Conservation (phyloP, 2,888 invertebrate genomes). For the Harpalus rubripes region DNA sequence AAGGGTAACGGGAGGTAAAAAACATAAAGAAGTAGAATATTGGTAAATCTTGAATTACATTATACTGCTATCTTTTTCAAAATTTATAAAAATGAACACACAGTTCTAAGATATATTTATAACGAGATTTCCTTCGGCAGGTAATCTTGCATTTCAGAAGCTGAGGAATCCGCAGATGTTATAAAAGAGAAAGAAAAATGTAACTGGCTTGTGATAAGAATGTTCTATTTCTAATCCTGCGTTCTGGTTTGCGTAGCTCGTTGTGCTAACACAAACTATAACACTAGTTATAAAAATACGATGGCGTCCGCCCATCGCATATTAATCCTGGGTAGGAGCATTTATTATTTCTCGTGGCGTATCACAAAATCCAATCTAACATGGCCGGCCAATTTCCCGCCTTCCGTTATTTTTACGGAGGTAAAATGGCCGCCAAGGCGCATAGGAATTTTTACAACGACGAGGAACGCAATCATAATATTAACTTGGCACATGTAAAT, state of each 20-base stretch:
- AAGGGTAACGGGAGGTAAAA: too few relatives aligned
- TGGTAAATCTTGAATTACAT: too few relatives aligned
- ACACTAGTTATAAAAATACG: slow-evolving; percentile 24
- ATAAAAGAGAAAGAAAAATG: not conserved
- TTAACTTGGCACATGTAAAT: slow-evolving; percentile 65
- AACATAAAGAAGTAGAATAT: too few relatives aligned
- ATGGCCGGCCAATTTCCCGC: slow-evolving; percentile 65
- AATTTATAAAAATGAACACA: too few relatives aligned
- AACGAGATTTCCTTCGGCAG: not conserved
- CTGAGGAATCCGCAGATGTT: not conserved
- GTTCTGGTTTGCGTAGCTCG: not conserved
- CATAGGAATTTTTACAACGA: slow-evolving; percentile 45
- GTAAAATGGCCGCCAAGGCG: slow-evolving; percentile 49
- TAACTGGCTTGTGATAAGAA: not conserved
- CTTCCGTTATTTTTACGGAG: slow-evolving; percentile 58
- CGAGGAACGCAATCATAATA: slow-evolving; percentile 61
- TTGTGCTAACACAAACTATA: not conserved
- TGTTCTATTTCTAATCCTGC: not conserved
- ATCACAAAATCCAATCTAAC: slow-evolving; percentile 67
- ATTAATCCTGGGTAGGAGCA: slow-evolving; percentile 37
- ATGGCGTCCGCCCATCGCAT: slow-evolving; percentile 57
- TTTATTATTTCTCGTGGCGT: slow-evolving; percentile 65
- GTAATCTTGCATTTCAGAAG: not conserved
- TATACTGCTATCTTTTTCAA: too few relatives aligned
- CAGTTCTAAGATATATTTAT: too few relatives aligned